Evolutionary conservation across 2,113 vertebrate genomes (phyloP).

Genomic region (Varanus komodoensis): DNA sequence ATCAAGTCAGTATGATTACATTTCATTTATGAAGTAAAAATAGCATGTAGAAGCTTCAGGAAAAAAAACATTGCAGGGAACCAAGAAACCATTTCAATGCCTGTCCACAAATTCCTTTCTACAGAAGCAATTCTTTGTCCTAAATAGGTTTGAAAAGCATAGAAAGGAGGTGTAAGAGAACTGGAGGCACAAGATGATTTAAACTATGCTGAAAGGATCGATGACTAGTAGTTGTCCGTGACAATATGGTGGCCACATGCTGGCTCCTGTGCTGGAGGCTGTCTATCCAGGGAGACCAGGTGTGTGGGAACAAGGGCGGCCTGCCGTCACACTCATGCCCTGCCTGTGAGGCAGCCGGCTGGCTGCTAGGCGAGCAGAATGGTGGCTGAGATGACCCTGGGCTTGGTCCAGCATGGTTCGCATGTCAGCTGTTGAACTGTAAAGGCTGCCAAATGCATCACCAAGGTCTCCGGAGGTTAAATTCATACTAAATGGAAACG

Average conservation of each 20-base stretch:
- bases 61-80: background rate
- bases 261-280: too few species aligned
- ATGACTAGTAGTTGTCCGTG: background rate
- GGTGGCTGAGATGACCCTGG: too few species aligned
- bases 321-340: too few species aligned
- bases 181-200: background rate
- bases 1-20: background rate
- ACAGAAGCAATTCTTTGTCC: background rate
- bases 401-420: too few species aligned
- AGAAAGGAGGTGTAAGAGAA: background rate
- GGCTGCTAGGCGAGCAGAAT: too few species aligned
- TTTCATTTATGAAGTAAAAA: conserved; percentile 15
- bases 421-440: background rate
- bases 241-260: too few species aligned
- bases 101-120: conserved; percentile 11
- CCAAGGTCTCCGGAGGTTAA: background rate
- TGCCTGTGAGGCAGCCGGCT: too few species aligned
- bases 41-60: background rate
- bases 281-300: too few species aligned
- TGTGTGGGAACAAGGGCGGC: too few species aligned
- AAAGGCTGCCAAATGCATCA: too few species aligned
- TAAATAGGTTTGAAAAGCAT: conserved; percentile 6
- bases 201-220: too few species aligned
- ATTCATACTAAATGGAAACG: background rate
- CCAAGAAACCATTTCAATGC: background rate